Evolutionary conservation across 2,113 vertebrate genomes (phyloP).

Genomic region (Equus quagga): DNA sequence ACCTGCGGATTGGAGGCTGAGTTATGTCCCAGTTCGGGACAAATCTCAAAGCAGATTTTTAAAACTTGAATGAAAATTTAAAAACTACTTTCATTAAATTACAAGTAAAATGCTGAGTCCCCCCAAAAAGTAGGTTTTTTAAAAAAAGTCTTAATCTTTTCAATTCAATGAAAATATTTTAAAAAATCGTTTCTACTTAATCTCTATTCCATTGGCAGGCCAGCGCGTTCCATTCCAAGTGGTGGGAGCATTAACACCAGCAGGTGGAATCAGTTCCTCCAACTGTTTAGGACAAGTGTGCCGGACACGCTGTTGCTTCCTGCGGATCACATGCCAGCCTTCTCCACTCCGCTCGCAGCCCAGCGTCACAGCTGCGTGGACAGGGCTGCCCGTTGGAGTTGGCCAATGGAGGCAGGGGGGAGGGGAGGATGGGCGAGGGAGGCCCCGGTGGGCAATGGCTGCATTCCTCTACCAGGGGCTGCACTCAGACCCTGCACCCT

Average conservation of each 20-base stretch:
- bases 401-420: not conserved
- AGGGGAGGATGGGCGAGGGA: too few species aligned
- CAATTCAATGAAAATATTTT: not conserved
- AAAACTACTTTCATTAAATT: not conserved
- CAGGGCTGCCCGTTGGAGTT: too few species aligned
- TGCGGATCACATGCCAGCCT: too few species aligned
- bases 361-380: accelerated
- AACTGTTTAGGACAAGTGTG: too few species aligned
- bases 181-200: not conserved
- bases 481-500: not conserved
- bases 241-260: not conserved
- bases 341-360: not conserved
- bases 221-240: not conserved
- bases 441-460: accelerated
- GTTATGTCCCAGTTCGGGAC: not conserved
- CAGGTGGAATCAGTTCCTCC: not conserved
- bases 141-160: not conserved
- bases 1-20: not conserved
- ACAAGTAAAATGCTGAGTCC: not conserved
- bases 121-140: not conserved
- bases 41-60: not conserved
- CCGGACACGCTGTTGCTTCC: not conserved
- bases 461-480: not conserved
- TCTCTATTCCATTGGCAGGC: not conserved
- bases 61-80: not conserved